Evolutionary conservation across 2,888 invertebrate species (phyloP), one percentile per base, ranked within the genome.

Genomic region (Drosophila infuscata): DNA sequence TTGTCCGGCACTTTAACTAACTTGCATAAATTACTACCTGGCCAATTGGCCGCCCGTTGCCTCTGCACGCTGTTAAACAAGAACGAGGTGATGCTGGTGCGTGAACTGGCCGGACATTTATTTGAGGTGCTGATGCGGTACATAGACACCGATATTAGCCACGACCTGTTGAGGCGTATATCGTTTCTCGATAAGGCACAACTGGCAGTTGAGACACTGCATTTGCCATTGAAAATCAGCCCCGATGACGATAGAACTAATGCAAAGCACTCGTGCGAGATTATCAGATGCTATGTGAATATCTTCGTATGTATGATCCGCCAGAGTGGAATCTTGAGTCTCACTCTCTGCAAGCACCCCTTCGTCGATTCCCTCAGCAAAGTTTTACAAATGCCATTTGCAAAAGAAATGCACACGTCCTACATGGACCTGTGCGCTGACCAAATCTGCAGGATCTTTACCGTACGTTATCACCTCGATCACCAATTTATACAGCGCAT

Each of bases 31-130:
- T 92, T 82, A 73, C 70, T 93, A 25, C 93, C 93, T 0, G 93
- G 92, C 0, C 92, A 92, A 0, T 83, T 93, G 71, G 82, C 91
- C 30, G 91, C 92, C 1, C 92, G 92, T 54, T 93, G 93, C 52
- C 58, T 93, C 1, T 89, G 90, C 61, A 93, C 93, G 0, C 73
- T 93, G 11, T 48, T 92, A 3, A 92, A 93, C 71, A 38, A 20
- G 0, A 68, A 80, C 3, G 93, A 93, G 82, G 70, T 83, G 15
- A 81, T 91, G 63, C 65, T 92, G 49, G 92, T 93, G 3, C 85
- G 93, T 9, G 89, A 89, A 33, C 48, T 92, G 38, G 91, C 93
- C 0, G 93, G 92, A 0, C 83, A 86, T 1, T 68, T 92, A 1
- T 91, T 93, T 56, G 78, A 88, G 8, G 77, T 81, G 57, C 59